These are phyloP conservation scores for Iphiclides podalirius DNA, from an alignment of 2,888 invertebrate species.

Conservation along the genomic window DNA sequence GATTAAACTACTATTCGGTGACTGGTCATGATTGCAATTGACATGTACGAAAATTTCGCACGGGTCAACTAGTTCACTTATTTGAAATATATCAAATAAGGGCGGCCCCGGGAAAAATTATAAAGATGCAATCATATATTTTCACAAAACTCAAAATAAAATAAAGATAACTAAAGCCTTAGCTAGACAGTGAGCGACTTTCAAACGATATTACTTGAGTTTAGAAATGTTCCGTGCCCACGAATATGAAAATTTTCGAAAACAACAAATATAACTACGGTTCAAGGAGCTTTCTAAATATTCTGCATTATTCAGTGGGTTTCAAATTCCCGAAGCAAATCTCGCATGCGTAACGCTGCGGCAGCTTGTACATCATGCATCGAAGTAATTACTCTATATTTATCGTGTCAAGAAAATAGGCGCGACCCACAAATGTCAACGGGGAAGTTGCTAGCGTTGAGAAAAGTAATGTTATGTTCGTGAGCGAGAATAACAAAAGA, in stretches of 20 bases:
- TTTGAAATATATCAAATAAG: no score
- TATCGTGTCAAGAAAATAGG: neutral
- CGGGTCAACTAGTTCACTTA: no score
- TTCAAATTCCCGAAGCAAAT: neutral
- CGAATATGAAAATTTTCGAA: neutral
- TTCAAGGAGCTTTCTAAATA: neutral
- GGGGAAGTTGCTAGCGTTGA: neutral
- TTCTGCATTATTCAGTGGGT: neutral
- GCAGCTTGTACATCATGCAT: neutral
- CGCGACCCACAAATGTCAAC: neutral
- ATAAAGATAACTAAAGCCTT: no score
- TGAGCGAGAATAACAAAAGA: neutral
- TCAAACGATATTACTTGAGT: no score
- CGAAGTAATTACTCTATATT: conserved; percentile 3
- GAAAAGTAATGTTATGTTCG: neutral
- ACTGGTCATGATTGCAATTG: no score
- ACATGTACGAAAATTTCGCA: no score
- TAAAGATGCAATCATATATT: no score
- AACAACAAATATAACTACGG: neutral
- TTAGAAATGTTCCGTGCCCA: no score
- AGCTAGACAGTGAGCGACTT: no score
- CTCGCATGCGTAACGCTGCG: neutral
- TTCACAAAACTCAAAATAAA: no score
- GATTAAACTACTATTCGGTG: no score
- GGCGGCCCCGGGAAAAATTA: no score